These are phyloP conservation scores for Trinectes maculatus DNA, from an alignment of 2,113 vertebrate genomes.

Conservation along the genomic window DNA sequence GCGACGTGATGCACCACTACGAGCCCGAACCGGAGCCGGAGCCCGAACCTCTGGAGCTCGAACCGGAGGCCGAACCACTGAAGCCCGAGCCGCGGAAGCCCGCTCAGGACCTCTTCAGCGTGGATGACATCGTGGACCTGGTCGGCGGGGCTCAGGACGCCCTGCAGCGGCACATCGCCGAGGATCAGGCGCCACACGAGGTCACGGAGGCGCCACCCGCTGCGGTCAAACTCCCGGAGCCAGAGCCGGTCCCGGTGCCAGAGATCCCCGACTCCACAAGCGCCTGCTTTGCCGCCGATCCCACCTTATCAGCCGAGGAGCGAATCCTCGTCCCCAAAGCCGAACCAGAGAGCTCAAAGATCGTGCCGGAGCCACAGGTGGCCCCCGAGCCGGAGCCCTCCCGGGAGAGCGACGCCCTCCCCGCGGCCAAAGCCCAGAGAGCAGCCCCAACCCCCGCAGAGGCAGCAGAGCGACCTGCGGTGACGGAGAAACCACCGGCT, in stretches of 20 bases:
- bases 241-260: conserved; percentile 2
- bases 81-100: too few species aligned
- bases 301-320: neutral
- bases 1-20: conserved; percentile 65
- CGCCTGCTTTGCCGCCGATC: neutral
- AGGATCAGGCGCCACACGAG: conserved; percentile 47
- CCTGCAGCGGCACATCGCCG: conserved; percentile 67
- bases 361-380: conserved; percentile 28
- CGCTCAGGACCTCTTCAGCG: conserved; percentile 37
- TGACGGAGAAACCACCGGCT: conserved; percentile 64
- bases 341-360: conserved; percentile 32
- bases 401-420: conserved; percentile 69
- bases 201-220: conserved; percentile 16
- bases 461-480: conserved; percentile 58
- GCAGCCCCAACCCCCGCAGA: conserved; percentile 65
- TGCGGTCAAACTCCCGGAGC: conserved; percentile 10
- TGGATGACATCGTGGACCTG: conserved; percentile 79
- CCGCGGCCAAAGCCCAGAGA: conserved; percentile 56
- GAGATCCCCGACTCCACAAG: conserved; percentile 61
- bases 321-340: neutral
- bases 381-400: conserved; percentile 47
- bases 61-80: conserved; percentile 20
- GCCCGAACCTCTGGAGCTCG: conserved; percentile 22
- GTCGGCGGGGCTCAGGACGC: conserved; percentile 78
- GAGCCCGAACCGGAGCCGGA: conserved; percentile 47